Conservation (phyloP, 2,113 vertebrate species). For the Amazona guildingii region DNA sequence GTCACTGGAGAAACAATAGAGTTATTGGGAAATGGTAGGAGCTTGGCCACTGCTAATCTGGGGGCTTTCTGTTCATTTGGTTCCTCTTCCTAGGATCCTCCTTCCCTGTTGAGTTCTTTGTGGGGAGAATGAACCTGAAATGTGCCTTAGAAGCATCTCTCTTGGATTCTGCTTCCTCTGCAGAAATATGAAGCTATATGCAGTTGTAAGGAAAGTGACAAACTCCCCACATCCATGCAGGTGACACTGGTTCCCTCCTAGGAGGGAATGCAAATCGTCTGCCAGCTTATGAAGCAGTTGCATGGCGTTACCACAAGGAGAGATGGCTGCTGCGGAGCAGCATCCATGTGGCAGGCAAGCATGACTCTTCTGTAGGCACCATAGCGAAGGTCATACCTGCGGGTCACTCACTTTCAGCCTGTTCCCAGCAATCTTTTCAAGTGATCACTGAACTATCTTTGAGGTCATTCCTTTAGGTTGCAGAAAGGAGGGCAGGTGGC, state of each 20-base stretch:
- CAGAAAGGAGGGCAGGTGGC: neutral
- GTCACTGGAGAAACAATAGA: neutral
- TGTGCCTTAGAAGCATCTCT: neutral
- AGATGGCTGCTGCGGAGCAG: neutral
- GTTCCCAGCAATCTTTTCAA: rapidly evolving
- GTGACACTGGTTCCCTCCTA: neutral
- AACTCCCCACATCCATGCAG: neutral
- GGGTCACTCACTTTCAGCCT: neutral
- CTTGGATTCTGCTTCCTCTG: neutral
- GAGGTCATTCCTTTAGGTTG: neutral
- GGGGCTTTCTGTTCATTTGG: neutral
- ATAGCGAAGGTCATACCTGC: neutral
- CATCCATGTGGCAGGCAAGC: neutral
- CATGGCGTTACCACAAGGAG: neutral
- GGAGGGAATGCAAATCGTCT: neutral
- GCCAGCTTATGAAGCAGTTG: neutral
- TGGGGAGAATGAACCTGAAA: neutral
- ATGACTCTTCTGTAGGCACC: rapidly evolving
- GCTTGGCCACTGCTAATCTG: neutral
- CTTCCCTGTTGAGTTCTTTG: neutral
- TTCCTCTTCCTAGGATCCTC: neutral
- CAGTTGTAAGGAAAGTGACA: neutral
- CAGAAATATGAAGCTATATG: neutral
- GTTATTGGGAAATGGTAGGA: neutral
- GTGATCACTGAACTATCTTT: neutral